phyloP scores from a whole-genome alignment of 2,888 invertebrate species.

The Ephialtes manifestator region DNA sequence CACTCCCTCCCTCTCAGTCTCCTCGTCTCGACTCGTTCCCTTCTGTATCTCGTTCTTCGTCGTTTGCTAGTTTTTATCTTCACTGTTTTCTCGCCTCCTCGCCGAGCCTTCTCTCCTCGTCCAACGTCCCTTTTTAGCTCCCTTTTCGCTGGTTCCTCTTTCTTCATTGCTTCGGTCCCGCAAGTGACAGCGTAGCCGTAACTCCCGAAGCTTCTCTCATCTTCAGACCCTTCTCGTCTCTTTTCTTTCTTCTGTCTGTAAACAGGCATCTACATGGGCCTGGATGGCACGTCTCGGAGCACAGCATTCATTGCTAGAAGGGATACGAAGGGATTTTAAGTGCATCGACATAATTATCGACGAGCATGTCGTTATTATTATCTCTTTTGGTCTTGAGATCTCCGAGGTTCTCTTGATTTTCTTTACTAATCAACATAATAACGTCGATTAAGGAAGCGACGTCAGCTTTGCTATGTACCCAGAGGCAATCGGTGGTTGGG shows the following conservation, averaged over 20 bases:
- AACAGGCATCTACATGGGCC: neutral
- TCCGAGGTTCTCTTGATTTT: neutral
- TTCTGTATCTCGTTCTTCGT: constrained; percentile 38
- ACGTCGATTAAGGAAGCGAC: neutral
- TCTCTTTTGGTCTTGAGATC: neutral
- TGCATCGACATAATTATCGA: neutral
- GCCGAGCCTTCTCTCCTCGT: constrained; percentile 29
- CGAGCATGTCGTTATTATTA: neutral
- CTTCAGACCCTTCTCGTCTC: neutral
- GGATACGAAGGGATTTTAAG: neutral
- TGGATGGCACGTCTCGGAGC: neutral
- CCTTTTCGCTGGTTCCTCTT: constrained; percentile 18
- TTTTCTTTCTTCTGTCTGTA: neutral
- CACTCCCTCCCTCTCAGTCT: constrained; percentile 38
- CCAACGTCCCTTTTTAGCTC: constrained; percentile 50
- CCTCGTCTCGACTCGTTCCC: constrained; percentile 44
- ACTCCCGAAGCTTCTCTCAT: constrained; percentile 1
- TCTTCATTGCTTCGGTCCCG: neutral
- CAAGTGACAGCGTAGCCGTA: neutral
- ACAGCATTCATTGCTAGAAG: neutral
- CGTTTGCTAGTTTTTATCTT: constrained; percentile 46
- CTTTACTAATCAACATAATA: neutral
- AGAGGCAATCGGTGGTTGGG: no score
- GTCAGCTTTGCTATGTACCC: neutral
- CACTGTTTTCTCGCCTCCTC: constrained; percentile 68